A percentile compares a stretch with the other conserved stretches of the same genome.
These are phyloP conservation scores for Perdita meconis DNA, from an alignment of 2,888 invertebrate genomes.

Conservation along the genomic window DNA sequence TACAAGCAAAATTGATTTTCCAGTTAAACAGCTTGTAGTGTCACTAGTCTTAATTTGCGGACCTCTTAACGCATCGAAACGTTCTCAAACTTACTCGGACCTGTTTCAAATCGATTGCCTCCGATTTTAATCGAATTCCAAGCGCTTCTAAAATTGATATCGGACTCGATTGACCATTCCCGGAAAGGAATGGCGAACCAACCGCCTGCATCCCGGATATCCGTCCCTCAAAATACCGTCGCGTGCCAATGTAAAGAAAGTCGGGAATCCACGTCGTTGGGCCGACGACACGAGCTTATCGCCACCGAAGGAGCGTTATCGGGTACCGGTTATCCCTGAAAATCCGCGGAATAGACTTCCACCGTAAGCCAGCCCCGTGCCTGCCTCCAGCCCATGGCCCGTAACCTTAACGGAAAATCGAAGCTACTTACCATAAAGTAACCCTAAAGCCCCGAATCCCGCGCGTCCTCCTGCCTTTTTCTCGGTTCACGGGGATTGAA, in stretches of 20 bases:
- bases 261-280: slow-evolving; percentile 54
- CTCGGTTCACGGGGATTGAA: slow-evolving; percentile 70
- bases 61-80: no score
- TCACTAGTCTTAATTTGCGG: no score
- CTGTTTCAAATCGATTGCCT: neutral
- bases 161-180: neutral
- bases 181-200: neutral
- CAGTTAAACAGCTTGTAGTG: no score
- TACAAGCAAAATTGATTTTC: neutral
- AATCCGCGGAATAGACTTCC: slow-evolving; percentile 76
- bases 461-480: slow-evolving; percentile 70
- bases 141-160: neutral
- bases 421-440: slow-evolving; percentile 83
- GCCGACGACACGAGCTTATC: slow-evolving; percentile 66
- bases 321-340: slow-evolving; percentile 75
- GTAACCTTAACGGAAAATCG: slow-evolving; percentile 83
- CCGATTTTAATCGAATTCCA: neutral
- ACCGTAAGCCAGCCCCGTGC: slow-evolving; percentile 70
- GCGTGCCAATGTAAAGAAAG: slow-evolving; percentile 57
- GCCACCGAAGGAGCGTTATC: slow-evolving; percentile 70
- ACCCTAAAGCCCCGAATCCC: slow-evolving; percentile 79
- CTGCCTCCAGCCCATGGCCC: slow-evolving; percentile 69
- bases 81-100: neutral
- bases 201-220: neutral
- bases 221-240: slow-evolving; percentile 41